Evolutionary conservation across 2,113 vertebrate genomes (phyloP).

Genomic region (Irena cyanogastra): DNA sequence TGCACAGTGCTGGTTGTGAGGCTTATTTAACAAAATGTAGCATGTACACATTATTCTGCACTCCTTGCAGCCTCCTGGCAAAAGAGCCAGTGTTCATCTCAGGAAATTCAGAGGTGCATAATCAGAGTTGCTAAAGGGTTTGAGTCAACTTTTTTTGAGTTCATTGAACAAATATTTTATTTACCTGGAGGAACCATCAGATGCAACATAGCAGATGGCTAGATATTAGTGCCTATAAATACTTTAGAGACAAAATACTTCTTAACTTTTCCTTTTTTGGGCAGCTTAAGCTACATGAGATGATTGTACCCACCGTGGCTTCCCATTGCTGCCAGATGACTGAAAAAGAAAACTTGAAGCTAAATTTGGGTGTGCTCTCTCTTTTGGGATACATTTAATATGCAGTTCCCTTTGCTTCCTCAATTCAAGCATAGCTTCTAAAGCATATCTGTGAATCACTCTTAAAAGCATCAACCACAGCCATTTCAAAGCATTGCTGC

Average conservation of each 20-base stretch:
- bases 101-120: background rate
- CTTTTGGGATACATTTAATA: background rate
- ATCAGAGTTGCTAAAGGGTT: background rate
- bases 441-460: background rate
- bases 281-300: background rate
- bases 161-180: background rate
- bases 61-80: background rate
- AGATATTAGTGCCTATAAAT: background rate
- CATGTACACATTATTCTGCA: background rate
- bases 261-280: background rate
- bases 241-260: background rate
- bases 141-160: background rate
- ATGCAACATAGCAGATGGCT: background rate
- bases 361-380: constrained; percentile 26
- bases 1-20: background rate
- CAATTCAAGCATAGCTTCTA: background rate
- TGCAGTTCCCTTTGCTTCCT: constrained; percentile 7
- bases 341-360: constrained; percentile 21
- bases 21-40: background rate
- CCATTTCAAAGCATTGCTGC: constrained; percentile 6
- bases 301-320: background rate
- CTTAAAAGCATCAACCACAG: background rate
- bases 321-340: constrained; percentile 20
- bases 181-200: background rate
- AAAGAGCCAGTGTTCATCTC: background rate